Base-by-base conservation (phyloP, 64 coral and sea anemone species). In the Montipora sp. region DNA sequence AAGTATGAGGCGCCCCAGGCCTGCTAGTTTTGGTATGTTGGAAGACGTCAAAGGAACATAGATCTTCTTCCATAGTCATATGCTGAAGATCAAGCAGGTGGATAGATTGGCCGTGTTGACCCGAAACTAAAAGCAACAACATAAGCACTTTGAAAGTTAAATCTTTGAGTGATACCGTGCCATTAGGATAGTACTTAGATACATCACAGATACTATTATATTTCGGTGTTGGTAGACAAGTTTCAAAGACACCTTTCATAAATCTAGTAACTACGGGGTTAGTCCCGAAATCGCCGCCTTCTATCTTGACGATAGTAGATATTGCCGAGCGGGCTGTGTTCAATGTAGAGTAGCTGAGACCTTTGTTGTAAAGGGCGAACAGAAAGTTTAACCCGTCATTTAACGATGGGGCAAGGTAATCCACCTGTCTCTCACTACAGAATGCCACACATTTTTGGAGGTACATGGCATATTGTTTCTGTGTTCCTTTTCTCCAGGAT, bases 401-500 rank as follows among this genome's bases (percentile, higher is more conserved):
- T 20, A 73, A 47, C 46, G 83, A 12, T 57, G 76, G 75, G 23
- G 47, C 8, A 90, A 53, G 65, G 19, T 7, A 77, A 92, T 84
- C 27, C 73, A 82, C 74, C 18, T 91, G 27, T 27, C 79, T 43
- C 83, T 91, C n/a, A 83, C 19, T 5, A 91, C 89, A 92, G 84
- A 92, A 83, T 51, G 69, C 90, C 90, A 91, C 49, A 63, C 89
- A 91, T 71, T 73, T 66, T 57, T 59, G 16, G 16, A 91, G 8
- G 78, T 91, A 92, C 45, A 20, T 92, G 90, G 48, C 48, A 68
- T 92, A 92, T 55, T 92, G 90, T 63, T 84, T 92, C 74, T 91
- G 18, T 9, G 89, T 72, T 19, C 36, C 53, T 47, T 70, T 80
- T n/a, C 89, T 77, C 89, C 89, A 80, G 15, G 89, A 90, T 58